Evolutionary conservation across 2,113 vertebrate species (phyloP), one percentile per base, ranked within the genome.

Genomic region (Neofelis nebulosa): DNA sequence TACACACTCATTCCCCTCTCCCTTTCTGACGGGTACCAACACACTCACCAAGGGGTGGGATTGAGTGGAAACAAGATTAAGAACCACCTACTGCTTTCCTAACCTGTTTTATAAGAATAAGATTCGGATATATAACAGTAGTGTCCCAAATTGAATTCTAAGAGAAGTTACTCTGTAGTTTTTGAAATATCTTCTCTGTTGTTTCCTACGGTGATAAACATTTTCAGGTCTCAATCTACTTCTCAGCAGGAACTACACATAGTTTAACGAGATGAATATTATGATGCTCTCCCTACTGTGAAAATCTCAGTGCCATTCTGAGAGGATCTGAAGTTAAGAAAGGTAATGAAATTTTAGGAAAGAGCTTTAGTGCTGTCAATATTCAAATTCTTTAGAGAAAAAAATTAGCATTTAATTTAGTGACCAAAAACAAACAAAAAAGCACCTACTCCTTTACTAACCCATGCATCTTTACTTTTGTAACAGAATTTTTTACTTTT

Each of bases 181-280:
- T 95, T 66, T 92, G 18, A 96, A 92, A 96, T 80, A 71, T 18
- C 66, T 94, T 87, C 61, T 66, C 14, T 82, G 31, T 55, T 90
- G 52, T 73, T 79, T 90, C 36, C 81, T 96, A 27, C 14, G 19
- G 87, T 36, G 25, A 95, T 69, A 94, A 93, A 92, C 74, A 94
- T 92, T 90, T 97, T 96, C 79, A 97, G 69, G 84, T 92, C 80
- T 91, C 95, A 97, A 96, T 97, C 45, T 48, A 78, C 15, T 97
- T 97, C 94, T 78, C 97, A 96, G 92, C 89, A 82, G 87, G 95
- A 92, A 55, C 69, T 85, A 97, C 76, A 69, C 69, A 97, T 7
- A 95, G 65, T 97, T 96, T 95, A 97, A 97, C 92, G 97, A 97
- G 88, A 97, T 0, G 10, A 96, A 91, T 84, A 97, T 85, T 88